A percentile compares a stretch with the other conserved stretches of the same genome.
phyloP scores from a whole-genome alignment of 2,888 invertebrate species.

The Caenorhabditis panamensis region DNA sequence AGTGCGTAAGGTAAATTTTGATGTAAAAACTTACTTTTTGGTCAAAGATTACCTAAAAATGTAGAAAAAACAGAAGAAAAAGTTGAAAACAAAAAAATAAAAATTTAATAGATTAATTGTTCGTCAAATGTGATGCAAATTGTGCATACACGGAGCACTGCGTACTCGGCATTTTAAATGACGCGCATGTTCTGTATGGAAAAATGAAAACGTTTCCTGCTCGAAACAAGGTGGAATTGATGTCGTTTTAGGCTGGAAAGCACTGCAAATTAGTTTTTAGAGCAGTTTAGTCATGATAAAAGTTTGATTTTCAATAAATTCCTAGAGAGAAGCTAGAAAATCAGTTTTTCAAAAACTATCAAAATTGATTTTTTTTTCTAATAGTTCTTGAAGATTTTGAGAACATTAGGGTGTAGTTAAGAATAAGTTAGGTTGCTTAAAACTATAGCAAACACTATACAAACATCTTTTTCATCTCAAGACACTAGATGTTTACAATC shows the following conservation, averaged over 20 bases:
- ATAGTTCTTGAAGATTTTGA: no score
- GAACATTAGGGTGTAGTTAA: no score
- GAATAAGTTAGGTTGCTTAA: no score
- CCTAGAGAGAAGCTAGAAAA: no score
- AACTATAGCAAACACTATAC: no score
- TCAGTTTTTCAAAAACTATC: no score
- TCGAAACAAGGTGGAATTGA: not conserved
- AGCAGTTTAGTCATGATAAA: not conserved
- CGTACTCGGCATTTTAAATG: constrained; percentile 17
- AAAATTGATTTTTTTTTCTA: no score
- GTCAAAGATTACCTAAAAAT: not conserved
- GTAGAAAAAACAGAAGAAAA: not conserved
- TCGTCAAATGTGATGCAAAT: constrained; percentile 1
- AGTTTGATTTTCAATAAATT: not conserved
- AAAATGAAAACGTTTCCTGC: not conserved
- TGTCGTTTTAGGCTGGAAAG: constrained; percentile 7
- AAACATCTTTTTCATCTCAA: no score
- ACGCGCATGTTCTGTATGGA: constrained; percentile 31
- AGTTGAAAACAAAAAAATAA: constrained; percentile 3
- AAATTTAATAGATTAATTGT: not conserved
- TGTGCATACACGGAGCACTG: constrained; percentile 25
- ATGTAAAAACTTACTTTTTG: not conserved
- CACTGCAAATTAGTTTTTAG: constrained; percentile 11
- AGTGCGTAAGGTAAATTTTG: no score
- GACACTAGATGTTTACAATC: no score